Conservation (phyloP, 2,113 vertebrate genomes). For the Alethe diademata region DNA sequence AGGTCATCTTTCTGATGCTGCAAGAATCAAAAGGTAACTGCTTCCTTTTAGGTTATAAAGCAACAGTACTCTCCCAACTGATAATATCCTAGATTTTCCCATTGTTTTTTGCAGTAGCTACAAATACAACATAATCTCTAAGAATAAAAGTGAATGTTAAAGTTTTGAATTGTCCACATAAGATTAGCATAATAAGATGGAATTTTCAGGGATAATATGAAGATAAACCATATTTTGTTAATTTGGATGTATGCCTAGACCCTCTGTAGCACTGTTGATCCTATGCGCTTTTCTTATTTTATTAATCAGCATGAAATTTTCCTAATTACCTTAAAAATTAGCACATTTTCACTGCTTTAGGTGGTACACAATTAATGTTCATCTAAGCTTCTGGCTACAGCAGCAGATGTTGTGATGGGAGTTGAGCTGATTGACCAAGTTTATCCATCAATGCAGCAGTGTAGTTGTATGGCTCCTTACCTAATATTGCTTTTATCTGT, state of each 20-base stretch:
- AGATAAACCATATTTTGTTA: background rate
- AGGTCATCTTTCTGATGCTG: background rate
- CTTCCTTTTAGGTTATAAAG: background rate
- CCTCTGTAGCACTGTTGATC: background rate
- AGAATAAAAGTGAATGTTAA: background rate
- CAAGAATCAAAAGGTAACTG: background rate
- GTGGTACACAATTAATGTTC: background rate
- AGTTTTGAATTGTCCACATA: background rate
- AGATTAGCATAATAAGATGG: background rate
- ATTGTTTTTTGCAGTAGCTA: background rate
- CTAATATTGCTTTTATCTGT: background rate
- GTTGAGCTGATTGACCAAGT: background rate
- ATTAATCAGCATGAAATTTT: slow-evolving; percentile 3
- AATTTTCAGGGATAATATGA: background rate
- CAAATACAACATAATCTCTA: background rate
- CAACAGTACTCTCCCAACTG: background rate
- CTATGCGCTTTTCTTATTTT: background rate
- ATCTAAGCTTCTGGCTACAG: background rate
- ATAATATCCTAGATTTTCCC: background rate
- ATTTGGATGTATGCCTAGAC: background rate
- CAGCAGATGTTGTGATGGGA: background rate
- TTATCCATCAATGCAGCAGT: background rate
- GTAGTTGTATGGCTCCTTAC: background rate
- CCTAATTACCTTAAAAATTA: slow-evolving; percentile 11
- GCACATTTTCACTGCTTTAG: background rate